Evolutionary conservation across 2,888 invertebrate species (phyloP).

Genomic region (Archips xylosteana): DNA sequence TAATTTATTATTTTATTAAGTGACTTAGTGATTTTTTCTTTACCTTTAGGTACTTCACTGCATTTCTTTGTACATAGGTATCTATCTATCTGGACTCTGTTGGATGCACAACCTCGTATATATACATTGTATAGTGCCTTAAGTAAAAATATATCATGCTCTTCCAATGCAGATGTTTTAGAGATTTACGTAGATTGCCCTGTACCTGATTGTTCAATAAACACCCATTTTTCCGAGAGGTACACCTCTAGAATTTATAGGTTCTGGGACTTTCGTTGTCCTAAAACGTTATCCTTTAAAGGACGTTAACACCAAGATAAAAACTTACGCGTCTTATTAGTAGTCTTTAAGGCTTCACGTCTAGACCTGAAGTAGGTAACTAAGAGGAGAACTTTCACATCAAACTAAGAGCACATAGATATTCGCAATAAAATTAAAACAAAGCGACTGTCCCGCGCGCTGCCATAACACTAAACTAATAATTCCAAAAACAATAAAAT

Average conservation of each 20-base stretch:
- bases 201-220: too few relatives aligned
- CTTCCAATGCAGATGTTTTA: too few relatives aligned
- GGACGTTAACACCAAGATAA: not conserved
- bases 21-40: too few relatives aligned
- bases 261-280: not conserved
- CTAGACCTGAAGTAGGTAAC: not conserved
- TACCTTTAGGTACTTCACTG: too few relatives aligned
- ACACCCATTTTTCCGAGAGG: too few relatives aligned
- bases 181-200: too few relatives aligned
- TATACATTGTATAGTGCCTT: too few relatives aligned
- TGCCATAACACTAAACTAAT: conserved; percentile 66
- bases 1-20: too few relatives aligned
- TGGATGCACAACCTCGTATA: too few relatives aligned
- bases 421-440: conserved; percentile 24
- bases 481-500: conserved; percentile 62
- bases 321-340: not conserved
- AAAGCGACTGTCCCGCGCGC: conserved; percentile 56
- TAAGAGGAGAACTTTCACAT: not conserved
- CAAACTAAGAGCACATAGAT: not conserved
- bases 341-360: not conserved
- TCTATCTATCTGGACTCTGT: too few relatives aligned
- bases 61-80: too few relatives aligned
- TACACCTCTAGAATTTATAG: not conserved
- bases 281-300: not conserved
- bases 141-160: too few relatives aligned